Conservation (phyloP, 2,113 vertebrate species). For the Pelmatolapia mariae region DNA sequence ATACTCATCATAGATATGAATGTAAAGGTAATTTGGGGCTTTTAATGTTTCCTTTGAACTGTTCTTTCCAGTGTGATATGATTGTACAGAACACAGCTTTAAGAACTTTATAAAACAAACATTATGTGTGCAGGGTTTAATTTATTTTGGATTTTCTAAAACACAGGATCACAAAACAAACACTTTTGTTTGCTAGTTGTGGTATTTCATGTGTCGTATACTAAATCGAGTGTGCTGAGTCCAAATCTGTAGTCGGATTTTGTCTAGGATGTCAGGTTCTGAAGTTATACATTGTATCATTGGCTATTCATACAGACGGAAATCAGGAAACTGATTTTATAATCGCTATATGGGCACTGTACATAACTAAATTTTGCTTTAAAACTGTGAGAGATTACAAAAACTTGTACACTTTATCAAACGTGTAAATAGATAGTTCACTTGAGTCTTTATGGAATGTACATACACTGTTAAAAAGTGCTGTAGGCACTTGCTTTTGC, state of each 20-base stretch:
- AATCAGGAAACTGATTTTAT: background rate
- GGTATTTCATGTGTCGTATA: background rate
- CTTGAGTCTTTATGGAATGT: background rate
- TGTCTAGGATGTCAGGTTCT: background rate
- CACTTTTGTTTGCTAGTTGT: background rate
- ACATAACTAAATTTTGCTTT: background rate
- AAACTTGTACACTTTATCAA: background rate
- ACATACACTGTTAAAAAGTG: background rate
- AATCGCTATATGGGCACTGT: background rate
- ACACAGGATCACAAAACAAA: background rate
- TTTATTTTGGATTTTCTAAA: background rate
- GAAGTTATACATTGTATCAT: background rate
- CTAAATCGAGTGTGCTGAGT: background rate
- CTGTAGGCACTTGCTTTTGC: background rate
- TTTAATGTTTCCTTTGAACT: background rate
- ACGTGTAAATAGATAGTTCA: background rate
- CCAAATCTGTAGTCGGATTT: background rate
- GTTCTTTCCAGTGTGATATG: background rate
- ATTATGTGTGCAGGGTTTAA: background rate
- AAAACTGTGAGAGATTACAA: background rate
- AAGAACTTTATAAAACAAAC: background rate
- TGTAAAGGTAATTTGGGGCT: background rate
- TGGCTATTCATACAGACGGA: background rate
- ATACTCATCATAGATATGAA: background rate
- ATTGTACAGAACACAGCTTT: background rate